Conservation (phyloP, 1,140 invertebrate species). For the Catajapyx aquilonaris region DNA sequence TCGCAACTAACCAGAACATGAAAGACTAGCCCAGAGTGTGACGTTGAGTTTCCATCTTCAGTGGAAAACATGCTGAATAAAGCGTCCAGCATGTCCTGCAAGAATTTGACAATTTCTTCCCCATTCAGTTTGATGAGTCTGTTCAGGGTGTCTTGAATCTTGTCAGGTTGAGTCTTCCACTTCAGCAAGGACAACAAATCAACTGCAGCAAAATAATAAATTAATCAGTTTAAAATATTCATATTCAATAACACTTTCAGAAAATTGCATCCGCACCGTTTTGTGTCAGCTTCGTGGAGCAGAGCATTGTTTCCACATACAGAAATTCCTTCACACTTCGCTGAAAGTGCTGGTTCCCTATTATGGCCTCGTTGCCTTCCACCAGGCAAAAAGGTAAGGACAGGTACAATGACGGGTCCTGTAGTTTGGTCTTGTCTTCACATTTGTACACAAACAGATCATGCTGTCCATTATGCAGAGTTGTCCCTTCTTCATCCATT, state of each 20-base stretch:
- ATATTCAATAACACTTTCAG: neutral
- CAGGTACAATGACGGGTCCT: conserved; percentile 45
- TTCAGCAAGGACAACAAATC: conserved; percentile 72
- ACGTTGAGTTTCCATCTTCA: conserved; percentile 68
- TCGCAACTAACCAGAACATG: conserved; percentile 35
- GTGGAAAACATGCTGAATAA: conserved; percentile 86
- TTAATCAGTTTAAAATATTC: neutral
- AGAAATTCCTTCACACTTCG: conserved; percentile 66
- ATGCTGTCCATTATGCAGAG: conserved; percentile 58
- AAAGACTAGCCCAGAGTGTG: conserved; percentile 50
- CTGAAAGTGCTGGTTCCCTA: conserved; percentile 34
- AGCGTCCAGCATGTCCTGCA: conserved; percentile 87
- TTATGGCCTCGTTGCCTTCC: neutral
- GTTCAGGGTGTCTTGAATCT: conserved; percentile 61
- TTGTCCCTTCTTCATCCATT: conserved; percentile 76
- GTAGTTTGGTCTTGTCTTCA: conserved; percentile 54
- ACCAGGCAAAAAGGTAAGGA: conserved; percentile 38
- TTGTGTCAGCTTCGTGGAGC: conserved; percentile 88
- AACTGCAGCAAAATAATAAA: conserved; percentile 27
- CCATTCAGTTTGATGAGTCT: conserved; percentile 56
- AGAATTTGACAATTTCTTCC: conserved; percentile 89
- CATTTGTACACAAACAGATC: conserved; percentile 83
- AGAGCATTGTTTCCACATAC: conserved; percentile 59
- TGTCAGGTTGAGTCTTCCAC: conserved; percentile 71
- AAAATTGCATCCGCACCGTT: conserved; percentile 36